Conservation (phyloP, 2,888 invertebrate species). For the Machimus rusticus region DNA sequence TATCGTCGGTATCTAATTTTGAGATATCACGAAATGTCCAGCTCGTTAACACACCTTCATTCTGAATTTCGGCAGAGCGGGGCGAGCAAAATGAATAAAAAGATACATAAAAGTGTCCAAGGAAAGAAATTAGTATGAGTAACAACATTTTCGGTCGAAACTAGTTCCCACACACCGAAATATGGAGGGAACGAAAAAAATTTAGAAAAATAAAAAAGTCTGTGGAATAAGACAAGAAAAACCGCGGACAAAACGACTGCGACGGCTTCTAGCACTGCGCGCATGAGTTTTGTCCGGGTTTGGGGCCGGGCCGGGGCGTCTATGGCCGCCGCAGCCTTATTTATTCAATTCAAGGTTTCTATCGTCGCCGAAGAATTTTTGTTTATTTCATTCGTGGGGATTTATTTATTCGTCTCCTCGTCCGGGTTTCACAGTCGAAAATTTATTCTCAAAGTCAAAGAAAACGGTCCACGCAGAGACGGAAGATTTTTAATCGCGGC, state of each 20-base stretch:
- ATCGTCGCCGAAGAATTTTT: slow-evolving; percentile 7
- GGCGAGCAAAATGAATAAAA: background rate
- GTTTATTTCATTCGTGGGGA: background rate
- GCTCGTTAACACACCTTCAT: background rate
- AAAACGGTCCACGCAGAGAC: background rate
- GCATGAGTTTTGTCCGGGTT: background rate
- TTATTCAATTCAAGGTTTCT: slow-evolving; percentile 36
- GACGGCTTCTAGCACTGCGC: background rate
- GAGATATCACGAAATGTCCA: slow-evolving; percentile 7
- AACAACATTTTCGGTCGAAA: slow-evolving; percentile 15
- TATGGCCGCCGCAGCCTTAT: background rate
- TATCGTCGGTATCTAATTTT: slow-evolving; percentile 12
- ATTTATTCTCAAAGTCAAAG: background rate
- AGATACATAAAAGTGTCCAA: background rate
- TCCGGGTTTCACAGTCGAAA: background rate
- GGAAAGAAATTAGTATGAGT: slow-evolving; percentile 16
- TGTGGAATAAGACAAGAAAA: background rate
- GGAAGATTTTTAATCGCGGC: background rate
- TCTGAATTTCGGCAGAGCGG: background rate
- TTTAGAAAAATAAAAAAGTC: background rate
- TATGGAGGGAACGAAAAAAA: background rate
- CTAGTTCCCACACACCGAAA: slow-evolving; percentile 26
- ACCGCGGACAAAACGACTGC: background rate
- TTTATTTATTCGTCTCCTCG: background rate
- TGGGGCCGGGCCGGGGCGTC: background rate